phyloP scores from a whole-genome alignment of 2,113 vertebrate genomes.

The Colossoma macropomum region DNA sequence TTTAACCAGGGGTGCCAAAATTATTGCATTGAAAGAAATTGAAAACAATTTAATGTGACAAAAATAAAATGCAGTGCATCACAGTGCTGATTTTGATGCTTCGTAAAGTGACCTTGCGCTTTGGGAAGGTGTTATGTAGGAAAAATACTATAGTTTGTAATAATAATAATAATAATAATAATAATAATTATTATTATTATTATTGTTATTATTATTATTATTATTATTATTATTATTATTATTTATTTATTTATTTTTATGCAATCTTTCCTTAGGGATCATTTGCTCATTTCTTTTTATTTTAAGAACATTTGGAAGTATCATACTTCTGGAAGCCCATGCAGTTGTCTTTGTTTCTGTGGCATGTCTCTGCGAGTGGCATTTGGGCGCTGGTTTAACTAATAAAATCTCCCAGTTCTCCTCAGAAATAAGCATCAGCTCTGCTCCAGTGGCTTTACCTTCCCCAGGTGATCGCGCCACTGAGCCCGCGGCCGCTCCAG shows the following conservation, averaged over 20 bases:
- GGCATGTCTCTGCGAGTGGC: constrained; percentile 22
- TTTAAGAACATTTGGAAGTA: background rate
- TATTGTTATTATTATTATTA: too few relatives aligned
- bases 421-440: constrained; percentile 84
- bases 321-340: constrained; percentile 13
- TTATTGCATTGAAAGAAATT: too few relatives aligned
- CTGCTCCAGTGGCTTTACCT: constrained; percentile 80
- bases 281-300: background rate
- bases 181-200: too few relatives aligned
- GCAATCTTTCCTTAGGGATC: background rate
- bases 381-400: constrained; percentile 65
- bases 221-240: too few relatives aligned
- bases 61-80: too few relatives aligned
- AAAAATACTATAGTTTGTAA: too few relatives aligned
- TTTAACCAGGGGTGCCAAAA: too few relatives aligned
- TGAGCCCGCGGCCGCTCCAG: constrained; percentile 79
- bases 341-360: constrained; percentile 38
- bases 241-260: background rate
- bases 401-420: constrained; percentile 84
- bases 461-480: constrained; percentile 84
- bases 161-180: too few relatives aligned
- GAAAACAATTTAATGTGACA: too few relatives aligned
- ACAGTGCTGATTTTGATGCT: too few relatives aligned
- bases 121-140: too few relatives aligned
- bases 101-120: too few relatives aligned